Percentiles rank a stretch among this genome's conserved stretches.
phyloP scores from a whole-genome alignment of 1,140 invertebrate genomes.

The Nasonia giraulti region DNA sequence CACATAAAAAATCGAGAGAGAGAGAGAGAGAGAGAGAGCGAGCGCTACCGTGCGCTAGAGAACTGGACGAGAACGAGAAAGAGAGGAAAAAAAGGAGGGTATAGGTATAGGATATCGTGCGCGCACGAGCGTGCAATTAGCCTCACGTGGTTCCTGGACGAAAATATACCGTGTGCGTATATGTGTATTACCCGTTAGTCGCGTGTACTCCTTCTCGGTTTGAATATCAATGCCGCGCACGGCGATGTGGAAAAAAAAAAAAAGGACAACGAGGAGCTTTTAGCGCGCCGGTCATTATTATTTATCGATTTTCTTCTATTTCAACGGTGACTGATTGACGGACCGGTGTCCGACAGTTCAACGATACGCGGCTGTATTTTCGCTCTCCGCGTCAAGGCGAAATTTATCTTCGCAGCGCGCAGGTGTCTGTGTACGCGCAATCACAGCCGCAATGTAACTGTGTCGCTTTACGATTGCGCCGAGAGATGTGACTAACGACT shows the following conservation, averaged over 20 bases:
- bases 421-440: neutral
- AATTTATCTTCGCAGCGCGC: neutral
- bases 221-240: neutral
- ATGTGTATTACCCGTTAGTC: neutral
- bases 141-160: neutral
- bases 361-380: neutral
- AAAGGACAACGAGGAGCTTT: too few relatives aligned
- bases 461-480: neutral
- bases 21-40: too few relatives aligned
- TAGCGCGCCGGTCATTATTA: neutral
- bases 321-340: neutral
- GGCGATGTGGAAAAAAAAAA: too few relatives aligned
- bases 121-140: neutral
- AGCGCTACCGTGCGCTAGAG: too few relatives aligned
- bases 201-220: neutral
- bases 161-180: neutral
- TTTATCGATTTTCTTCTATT: neutral
- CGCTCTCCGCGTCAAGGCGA: neutral
- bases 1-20: too few relatives aligned
- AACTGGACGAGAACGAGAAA: too few relatives aligned
- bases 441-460: neutral
- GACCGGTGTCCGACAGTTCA: neutral
- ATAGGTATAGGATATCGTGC: neutral
- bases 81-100: too few relatives aligned
- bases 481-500: slow-evolving; percentile 3